phyloP scores from a whole-genome alignment of 2,797 vertebrate species.

The Serranus cabrilla region DNA sequence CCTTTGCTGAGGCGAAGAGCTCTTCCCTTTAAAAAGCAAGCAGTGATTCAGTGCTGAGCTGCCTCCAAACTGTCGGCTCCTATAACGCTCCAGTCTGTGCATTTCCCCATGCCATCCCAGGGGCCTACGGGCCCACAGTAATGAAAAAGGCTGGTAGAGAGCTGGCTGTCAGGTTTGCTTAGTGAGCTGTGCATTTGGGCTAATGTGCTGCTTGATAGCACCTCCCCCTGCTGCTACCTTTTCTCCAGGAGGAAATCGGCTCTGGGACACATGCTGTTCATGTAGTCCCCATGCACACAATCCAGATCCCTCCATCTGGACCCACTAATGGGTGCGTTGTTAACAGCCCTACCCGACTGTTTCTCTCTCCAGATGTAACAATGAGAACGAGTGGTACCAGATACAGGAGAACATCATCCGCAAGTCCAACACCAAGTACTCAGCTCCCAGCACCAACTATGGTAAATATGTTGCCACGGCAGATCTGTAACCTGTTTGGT shows the following conservation, averaged over 20 bases:
- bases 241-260: constrained; percentile 82
- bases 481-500: not conserved
- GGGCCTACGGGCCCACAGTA: constrained; percentile 80
- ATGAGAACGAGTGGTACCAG: constrained; percentile 99
- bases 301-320: constrained; percentile 76
- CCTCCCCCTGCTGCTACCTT: constrained; percentile 82
- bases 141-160: constrained; percentile 85
- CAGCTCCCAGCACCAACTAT: constrained; percentile 98
- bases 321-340: constrained; percentile 67
- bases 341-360: constrained; percentile 58
- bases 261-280: constrained; percentile 81
- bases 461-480: constrained; percentile 84
- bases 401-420: constrained; percentile 99
- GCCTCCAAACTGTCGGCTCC: constrained; percentile 82
- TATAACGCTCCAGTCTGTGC: constrained; percentile 80
- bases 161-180: constrained; percentile 84
- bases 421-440: constrained; percentile 99
- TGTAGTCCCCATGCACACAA: constrained; percentile 67
- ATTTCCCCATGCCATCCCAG: constrained; percentile 79
- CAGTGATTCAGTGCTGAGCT: constrained; percentile 81
- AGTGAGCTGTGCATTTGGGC: constrained; percentile 80
- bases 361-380: constrained; percentile 93
- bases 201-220: constrained; percentile 84
- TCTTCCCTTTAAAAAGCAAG: constrained; percentile 74
- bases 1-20: constrained; percentile 52